Conservation (phyloP, 2,888 invertebrate species). For the Apamea sordens region DNA sequence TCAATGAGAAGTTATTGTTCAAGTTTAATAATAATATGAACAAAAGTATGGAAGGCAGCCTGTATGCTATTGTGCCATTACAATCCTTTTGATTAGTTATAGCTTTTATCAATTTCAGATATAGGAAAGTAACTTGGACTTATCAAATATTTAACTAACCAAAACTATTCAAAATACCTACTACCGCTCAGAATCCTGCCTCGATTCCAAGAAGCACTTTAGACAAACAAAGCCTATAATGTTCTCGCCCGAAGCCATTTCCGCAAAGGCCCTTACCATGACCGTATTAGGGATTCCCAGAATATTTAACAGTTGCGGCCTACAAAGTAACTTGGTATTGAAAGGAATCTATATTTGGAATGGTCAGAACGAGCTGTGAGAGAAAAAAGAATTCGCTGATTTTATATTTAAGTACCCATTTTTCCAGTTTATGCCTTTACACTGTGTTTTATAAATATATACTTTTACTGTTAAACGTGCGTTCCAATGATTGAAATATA, state of each 20-base stretch:
- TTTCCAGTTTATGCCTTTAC: too few relatives aligned
- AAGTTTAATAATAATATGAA: background rate
- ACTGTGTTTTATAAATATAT: too few relatives aligned
- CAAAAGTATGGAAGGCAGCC: background rate
- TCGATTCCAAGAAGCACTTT: background rate
- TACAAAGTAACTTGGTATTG: background rate
- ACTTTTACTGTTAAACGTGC: too few relatives aligned
- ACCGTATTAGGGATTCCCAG: background rate
- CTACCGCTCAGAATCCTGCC: background rate
- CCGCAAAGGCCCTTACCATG: background rate
- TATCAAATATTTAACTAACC: background rate
- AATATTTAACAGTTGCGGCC: constrained; percentile 6
- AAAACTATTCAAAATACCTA: background rate
- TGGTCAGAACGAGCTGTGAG: background rate
- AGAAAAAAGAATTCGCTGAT: background rate
- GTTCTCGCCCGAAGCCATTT: background rate
- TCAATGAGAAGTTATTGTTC: background rate
- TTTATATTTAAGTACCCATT: too few relatives aligned
- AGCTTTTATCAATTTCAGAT: background rate
- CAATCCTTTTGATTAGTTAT: background rate
- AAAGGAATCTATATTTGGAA: background rate
- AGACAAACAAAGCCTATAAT: background rate
- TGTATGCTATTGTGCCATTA: background rate
- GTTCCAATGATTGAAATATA: too few relatives aligned
- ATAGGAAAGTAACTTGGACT: too few relatives aligned